A percentile compares a stretch with the other conserved stretches of the same genome.
phyloP scores from a whole-genome alignment of 2,888 invertebrate species.

The Mechanitis mazaeus region DNA sequence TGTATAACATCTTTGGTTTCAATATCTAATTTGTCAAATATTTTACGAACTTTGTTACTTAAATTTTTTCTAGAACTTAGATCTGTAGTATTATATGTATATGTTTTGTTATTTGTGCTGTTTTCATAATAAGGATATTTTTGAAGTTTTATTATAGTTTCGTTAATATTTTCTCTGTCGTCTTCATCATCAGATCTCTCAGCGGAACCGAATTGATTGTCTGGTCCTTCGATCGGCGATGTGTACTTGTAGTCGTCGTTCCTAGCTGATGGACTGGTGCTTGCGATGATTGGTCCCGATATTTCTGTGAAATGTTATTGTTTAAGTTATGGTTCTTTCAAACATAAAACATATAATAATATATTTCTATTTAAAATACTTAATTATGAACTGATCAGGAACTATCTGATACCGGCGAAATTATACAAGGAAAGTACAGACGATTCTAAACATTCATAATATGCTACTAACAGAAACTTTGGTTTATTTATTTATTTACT shows the following conservation, averaged over 20 bases:
- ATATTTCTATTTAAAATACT: too few relatives aligned
- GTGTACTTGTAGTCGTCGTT: constrained; percentile 77
- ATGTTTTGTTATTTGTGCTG: constrained; percentile 46
- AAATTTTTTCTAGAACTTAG: constrained; percentile 51
- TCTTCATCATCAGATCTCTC: constrained; percentile 83
- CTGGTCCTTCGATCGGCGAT: constrained; percentile 72
- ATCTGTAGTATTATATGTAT: constrained; percentile 38
- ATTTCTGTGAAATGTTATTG: constrained; percentile 77
- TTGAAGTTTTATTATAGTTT: constrained; percentile 33
- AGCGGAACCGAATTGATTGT: constrained; percentile 83
- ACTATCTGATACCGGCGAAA: too few relatives aligned
- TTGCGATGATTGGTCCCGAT: constrained; percentile 80
- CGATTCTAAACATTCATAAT: too few relatives aligned
- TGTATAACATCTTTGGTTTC: constrained; percentile 35
- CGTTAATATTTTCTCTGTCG: constrained; percentile 48
- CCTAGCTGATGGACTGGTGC: constrained; percentile 67
- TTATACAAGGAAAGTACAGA: too few relatives aligned
- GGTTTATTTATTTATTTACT: too few relatives aligned
- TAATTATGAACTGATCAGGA: too few relatives aligned
- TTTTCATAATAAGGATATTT: constrained; percentile 31
- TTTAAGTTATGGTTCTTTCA: neutral
- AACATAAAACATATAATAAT: too few relatives aligned
- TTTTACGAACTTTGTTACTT: constrained; percentile 65
- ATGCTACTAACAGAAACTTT: too few relatives aligned
- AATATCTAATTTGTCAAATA: constrained; percentile 54